Conservation (phyloP, 2,888 invertebrate genomes). For the Xanthostigma xanthostigma region DNA sequence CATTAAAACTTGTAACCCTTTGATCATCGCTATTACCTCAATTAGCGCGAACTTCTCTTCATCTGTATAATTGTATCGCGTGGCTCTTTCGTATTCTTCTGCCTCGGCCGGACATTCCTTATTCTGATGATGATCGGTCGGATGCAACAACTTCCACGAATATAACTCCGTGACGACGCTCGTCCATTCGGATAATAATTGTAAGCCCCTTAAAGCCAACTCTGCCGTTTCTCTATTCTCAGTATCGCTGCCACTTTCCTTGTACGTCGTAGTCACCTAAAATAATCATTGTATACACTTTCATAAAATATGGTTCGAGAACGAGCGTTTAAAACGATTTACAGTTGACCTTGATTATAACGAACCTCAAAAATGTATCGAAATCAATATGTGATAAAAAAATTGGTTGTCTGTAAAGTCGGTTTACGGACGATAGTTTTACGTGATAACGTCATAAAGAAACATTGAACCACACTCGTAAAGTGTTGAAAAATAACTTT, state of each 20-base stretch:
- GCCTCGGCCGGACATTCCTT: constrained; percentile 89
- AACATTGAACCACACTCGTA: too few relatives aligned
- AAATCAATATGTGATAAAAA: too few relatives aligned
- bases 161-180: constrained; percentile 91
- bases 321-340: neutral
- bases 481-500: too few relatives aligned
- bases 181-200: constrained; percentile 92
- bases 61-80: constrained; percentile 87
- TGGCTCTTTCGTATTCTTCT: constrained; percentile 91
- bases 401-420: too few relatives aligned
- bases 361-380: too few relatives aligned
- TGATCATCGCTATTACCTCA: constrained; percentile 98
- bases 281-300: constrained; percentile 1
- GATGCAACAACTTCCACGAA: constrained; percentile 96
- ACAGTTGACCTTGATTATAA: neutral
- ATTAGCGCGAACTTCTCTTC: constrained; percentile 97
- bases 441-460: too few relatives aligned
- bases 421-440: too few relatives aligned
- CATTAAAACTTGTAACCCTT: constrained; percentile 92
- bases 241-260: constrained; percentile 79
- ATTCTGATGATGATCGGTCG: constrained; percentile 93
- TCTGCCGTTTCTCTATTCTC: constrained; percentile 88
- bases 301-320: constrained; percentile 3
- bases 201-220: constrained; percentile 80
- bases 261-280: constrained; percentile 80